Evolutionary conservation across 2,888 invertebrate genomes (phyloP).

Genomic region (Hypolimnas misippus): DNA sequence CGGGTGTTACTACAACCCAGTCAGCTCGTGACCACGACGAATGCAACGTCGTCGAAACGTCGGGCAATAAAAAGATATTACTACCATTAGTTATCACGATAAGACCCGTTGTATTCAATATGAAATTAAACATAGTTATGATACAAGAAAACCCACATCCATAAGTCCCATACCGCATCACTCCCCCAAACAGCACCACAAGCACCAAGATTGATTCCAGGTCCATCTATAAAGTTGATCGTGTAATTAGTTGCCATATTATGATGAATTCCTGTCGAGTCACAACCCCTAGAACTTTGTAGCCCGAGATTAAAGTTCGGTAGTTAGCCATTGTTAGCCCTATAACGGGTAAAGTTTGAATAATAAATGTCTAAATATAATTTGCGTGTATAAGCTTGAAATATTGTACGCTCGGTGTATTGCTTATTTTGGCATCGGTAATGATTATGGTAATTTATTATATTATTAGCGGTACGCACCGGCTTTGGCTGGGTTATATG

Average conservation of each 20-base stretch:
- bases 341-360: slow-evolving; percentile 14
- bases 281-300: slow-evolving; percentile 8
- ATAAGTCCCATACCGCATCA: background rate
- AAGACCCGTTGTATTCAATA: too few species aligned
- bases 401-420: too few species aligned
- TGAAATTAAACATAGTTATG: too few species aligned
- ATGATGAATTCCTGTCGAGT: slow-evolving; percentile 12
- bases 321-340: slow-evolving; percentile 27
- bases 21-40: too few species aligned
- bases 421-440: too few species aligned
- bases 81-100: too few species aligned
- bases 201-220: background rate
- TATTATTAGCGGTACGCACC: too few species aligned
- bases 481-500: too few species aligned
- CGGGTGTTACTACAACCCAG: too few species aligned
- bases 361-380: slow-evolving; percentile 31
- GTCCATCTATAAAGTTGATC: slow-evolving; percentile 1
- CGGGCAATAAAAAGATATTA: too few species aligned
- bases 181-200: background rate
- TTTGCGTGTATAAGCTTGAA: slow-evolving; percentile 18
- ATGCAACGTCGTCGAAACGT: too few species aligned
- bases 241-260: background rate
- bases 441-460: too few species aligned
- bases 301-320: slow-evolving; percentile 25
- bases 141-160: background rate